Evolutionary conservation across 64 coral and sea anemone species (phyloP), one percentile per base, ranked within the genome.

Genomic region (Orbicella faveolata): DNA sequence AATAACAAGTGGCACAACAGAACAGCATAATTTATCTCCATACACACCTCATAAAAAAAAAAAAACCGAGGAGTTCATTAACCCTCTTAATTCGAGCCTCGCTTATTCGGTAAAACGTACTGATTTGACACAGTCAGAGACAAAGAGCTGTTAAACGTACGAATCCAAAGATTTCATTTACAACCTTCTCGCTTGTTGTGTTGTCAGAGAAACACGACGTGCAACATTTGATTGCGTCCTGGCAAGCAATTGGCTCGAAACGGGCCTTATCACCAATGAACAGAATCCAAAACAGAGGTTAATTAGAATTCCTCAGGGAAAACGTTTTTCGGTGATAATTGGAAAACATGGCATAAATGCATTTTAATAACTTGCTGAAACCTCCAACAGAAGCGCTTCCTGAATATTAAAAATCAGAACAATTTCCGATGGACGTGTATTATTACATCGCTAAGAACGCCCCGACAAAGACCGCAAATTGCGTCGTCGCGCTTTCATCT

Each of bases 361-460:
- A 90, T 96, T 92, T 96, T 96, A 96, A 96, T 93, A 93, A 90
- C 80, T 93, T 93, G 90, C 61, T 96, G 94, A 96, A 96, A 93
- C 90, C 37, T 90, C 21, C 37, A 79, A 75, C 84, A 70, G 69
- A 65, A 54, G 66, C 84, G 72, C 64, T 80, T 92, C 90, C 87
- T 93, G 90, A 89, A 78, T 34, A 75, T 36, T 30, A 76, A 78
- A 79, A 78, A 77, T 76, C 73, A 63, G 74, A 26, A 39, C 74
- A 78, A 88, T 88, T 88, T 88, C 87, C 87, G 75, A 3, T 72
- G 64, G 23, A 85, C 65, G 82, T 85, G 36, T 75, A 25, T 88
- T 75, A 64, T 76, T 78, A 75, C 39, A 78, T 70, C 7, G 21
- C 67, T 25, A 36, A 77, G 53, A 77, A 76, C 73, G 87, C 87